These are phyloP conservation scores for Empidonax alnorum DNA, from an alignment of 2,113 vertebrate species.

Conservation along the genomic window DNA sequence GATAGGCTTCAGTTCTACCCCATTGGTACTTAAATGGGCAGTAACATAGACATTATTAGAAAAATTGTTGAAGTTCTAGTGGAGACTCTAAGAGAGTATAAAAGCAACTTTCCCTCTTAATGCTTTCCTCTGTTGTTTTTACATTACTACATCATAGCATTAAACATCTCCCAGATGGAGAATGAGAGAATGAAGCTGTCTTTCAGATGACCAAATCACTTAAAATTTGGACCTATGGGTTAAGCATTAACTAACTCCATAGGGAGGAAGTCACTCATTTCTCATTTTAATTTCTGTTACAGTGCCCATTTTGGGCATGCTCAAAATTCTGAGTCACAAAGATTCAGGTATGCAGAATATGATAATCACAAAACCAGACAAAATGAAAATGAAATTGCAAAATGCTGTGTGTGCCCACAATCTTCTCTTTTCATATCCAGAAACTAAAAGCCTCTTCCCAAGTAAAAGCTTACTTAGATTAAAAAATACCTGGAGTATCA, in stretches of 20 bases:
- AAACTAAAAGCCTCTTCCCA: not conserved
- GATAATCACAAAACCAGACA: conserved; percentile 4
- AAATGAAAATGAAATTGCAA: not conserved
- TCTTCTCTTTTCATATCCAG: not conserved
- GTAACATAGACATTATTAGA: not conserved
- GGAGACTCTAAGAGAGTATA: not conserved
- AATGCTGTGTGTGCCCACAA: not conserved
- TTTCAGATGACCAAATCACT: not conserved
- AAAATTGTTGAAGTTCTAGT: not conserved
- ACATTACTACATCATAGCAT: not conserved
- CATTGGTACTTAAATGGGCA: not conserved
- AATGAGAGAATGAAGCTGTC: not conserved
- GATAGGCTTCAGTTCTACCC: not conserved
- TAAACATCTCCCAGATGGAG: not conserved
- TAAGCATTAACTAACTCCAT: not conserved
- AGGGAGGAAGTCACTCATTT: not conserved
- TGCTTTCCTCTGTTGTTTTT: not conserved
- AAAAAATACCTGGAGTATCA: conserved; percentile 7
- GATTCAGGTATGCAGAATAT: not conserved
- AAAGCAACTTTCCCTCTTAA: not conserved
- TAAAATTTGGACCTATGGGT: not conserved
- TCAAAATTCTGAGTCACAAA: not conserved
- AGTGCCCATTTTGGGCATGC: rapidly evolving
- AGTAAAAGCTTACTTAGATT: conserved; percentile 36
- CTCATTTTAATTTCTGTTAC: not conserved